Base-by-base conservation (phyloP, 2,888 invertebrate species). In the Colletes collaris region DNA sequence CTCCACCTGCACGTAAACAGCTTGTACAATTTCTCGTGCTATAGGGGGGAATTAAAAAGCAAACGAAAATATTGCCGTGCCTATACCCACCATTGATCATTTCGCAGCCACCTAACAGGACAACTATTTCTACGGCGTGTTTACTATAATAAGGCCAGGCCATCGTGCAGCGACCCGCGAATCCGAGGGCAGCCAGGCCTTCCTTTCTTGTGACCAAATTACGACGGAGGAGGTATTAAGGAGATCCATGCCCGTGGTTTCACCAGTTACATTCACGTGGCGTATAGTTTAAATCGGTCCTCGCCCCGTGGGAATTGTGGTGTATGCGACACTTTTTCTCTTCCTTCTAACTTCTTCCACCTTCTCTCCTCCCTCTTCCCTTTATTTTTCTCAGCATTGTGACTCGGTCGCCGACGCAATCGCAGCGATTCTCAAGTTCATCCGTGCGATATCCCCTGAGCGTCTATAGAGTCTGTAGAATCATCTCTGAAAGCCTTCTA, bases 271-370 rank as follows among this genome's bases (percentile, higher is more conserved):
- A 71, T 76, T 71, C 76, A 74, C 76, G 49, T 64, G 81, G 72
- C 79, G 74, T 77, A 72, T 75, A 63, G 75, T 80, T 76, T 76
- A 79, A 81, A 82, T 75, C 82, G 85, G 74, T 52, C 74, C 71
- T 75, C 76, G 66, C 63, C 84, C 75, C 84, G 81, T 84, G 84
- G 84, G 84, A 84, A 84, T 84, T 79, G 69, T 75, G 75, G 78
- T 76, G 73, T 81, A 81, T 83, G 78, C 83, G 83, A 83, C 81
- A 84, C 79, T 84, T 84, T 84, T 83, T 84, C 83, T 73, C 67
- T 78, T 72, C 81, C 81, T 73, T 49, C 68, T 76, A 67, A 65
- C 69, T 63, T 66, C 81, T 60, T 77, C 74, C 69, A 67, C 69
- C 73, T 74, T 82, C 82, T 67, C 80, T 71, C 62, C 64, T 70